These are phyloP conservation scores for Cosmopolites sordidus DNA, from an alignment of 2,888 invertebrate species.

Conservation along the genomic window DNA sequence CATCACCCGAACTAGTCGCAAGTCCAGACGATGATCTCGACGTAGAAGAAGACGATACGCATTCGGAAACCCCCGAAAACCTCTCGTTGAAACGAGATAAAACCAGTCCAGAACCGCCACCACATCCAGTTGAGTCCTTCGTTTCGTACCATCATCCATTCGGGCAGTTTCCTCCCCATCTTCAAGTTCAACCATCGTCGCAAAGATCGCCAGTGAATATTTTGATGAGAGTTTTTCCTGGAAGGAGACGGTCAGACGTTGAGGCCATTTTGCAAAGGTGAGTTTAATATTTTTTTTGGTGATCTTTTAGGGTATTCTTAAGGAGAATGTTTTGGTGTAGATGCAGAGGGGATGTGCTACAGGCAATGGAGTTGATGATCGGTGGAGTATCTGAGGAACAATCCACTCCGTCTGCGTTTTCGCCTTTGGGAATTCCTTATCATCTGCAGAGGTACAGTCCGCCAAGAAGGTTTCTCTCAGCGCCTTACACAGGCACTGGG, in stretches of 20 bases:
- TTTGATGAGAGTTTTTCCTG: conserved; percentile 83
- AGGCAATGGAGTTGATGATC: conserved; percentile 89
- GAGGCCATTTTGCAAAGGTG: conserved; percentile 74
- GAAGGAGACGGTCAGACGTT: conserved; percentile 78
- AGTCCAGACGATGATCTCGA: conserved; percentile 49
- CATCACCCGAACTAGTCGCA: conserved; percentile 38
- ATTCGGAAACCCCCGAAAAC: conserved; percentile 67
- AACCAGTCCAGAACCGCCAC: conserved; percentile 51
- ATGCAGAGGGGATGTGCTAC: conserved; percentile 76
- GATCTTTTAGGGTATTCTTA: too few relatives aligned
- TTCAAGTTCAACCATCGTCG: conserved; percentile 42
- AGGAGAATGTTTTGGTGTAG: conserved; percentile 34
- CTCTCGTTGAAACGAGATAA: conserved; percentile 67
- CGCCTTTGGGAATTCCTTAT: conserved; percentile 63
- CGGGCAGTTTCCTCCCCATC: conserved; percentile 48
- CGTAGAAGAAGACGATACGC: conserved; percentile 53
- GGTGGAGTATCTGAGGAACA: conserved; percentile 46
- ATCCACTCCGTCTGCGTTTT: conserved; percentile 64
- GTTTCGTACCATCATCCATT: conserved; percentile 51
- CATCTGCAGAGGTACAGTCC: conserved; percentile 52
- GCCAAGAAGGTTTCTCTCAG: conserved; percentile 69
- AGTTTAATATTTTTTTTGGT: conserved; percentile 25
- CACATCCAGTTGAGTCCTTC: conserved; percentile 40
- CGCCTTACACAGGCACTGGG: conserved; percentile 79
- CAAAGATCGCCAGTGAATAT: conserved; percentile 82